A percentile compares a stretch with the other conserved stretches of the same genome.
These are phyloP conservation scores for Glossosoma conforme DNA, from an alignment of 1,140 invertebrate genomes.

Conservation along the genomic window DNA sequence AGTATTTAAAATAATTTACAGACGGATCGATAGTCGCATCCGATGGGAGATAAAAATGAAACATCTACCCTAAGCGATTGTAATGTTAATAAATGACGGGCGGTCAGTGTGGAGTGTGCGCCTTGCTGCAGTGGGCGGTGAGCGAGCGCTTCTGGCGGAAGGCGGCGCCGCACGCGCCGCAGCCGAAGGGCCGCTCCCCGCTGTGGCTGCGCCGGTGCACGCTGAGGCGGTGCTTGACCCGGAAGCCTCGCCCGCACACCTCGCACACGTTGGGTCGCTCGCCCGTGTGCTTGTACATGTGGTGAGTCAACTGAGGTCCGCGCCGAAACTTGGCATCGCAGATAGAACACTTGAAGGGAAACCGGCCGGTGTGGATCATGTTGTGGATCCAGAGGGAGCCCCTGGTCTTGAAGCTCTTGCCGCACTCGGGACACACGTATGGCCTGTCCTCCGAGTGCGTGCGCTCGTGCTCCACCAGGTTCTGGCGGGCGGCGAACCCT, in stretches of 20 bases:
- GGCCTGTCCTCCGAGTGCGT: constrained; percentile 62
- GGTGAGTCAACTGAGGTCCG: constrained; percentile 37
- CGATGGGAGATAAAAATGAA: too few relatives aligned
- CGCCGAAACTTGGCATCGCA: constrained; percentile 32
- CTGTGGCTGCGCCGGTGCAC: constrained; percentile 45
- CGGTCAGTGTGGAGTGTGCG: too few relatives aligned
- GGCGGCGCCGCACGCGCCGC: constrained; percentile 47
- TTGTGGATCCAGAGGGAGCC: constrained; percentile 46
- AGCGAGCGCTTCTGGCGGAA: constrained; percentile 39
- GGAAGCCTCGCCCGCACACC: constrained; percentile 39
- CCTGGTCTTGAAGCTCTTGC: constrained; percentile 44
- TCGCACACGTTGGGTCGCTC: constrained; percentile 33
- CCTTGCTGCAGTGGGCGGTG: constrained; percentile 30
- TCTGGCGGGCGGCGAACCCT: constrained; percentile 45
- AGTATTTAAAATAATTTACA: too few relatives aligned
- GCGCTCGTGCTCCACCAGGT: constrained; percentile 57
- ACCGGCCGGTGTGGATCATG: constrained; percentile 36
- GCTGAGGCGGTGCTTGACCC: constrained; percentile 34
- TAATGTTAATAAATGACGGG: too few relatives aligned
- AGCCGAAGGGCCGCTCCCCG: constrained; percentile 51
- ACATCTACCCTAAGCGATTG: too few relatives aligned
- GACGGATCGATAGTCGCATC: too few relatives aligned
- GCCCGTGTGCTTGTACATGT: constrained; percentile 55
- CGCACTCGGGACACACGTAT: constrained; percentile 54
- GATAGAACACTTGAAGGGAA: constrained; percentile 25